Conservation (phyloP, 2,113 vertebrate genomes). For the Bettongia penicillata region DNA sequence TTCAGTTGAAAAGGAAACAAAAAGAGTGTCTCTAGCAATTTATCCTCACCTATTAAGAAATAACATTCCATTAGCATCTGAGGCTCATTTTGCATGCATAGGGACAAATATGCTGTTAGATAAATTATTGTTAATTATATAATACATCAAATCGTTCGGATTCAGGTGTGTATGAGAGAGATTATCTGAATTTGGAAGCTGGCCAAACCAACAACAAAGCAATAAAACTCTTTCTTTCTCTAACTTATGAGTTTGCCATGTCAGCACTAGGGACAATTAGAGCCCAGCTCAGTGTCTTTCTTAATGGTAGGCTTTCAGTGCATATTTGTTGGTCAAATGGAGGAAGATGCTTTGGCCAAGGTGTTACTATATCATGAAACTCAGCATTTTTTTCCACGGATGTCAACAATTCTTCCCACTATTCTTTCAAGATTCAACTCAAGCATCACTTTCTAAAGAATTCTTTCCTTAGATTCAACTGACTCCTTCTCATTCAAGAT, state of each 20-base stretch:
- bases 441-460: neutral
- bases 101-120: neutral
- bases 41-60: conserved; percentile 32
- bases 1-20: conserved; percentile 29
- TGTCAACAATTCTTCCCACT: neutral
- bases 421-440: neutral
- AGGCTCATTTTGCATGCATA: conserved; percentile 12
- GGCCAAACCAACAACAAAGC: neutral
- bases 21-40: neutral
- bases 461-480: neutral
- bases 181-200: conserved; percentile 8
- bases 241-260: neutral
- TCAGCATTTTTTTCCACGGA: neutral
- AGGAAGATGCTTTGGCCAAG: conserved; percentile 1
- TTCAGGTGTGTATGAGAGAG: conserved; percentile 26
- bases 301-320: neutral
- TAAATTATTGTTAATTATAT: conserved; percentile 12
- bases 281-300: neutral
- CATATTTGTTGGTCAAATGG: neutral
- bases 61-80: neutral
- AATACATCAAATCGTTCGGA: neutral
- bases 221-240: neutral
- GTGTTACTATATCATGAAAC: neutral
- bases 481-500: neutral
- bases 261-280: neutral